Conservation (phyloP, 1,140 invertebrate species). For the Asbolus verrucosus region DNA sequence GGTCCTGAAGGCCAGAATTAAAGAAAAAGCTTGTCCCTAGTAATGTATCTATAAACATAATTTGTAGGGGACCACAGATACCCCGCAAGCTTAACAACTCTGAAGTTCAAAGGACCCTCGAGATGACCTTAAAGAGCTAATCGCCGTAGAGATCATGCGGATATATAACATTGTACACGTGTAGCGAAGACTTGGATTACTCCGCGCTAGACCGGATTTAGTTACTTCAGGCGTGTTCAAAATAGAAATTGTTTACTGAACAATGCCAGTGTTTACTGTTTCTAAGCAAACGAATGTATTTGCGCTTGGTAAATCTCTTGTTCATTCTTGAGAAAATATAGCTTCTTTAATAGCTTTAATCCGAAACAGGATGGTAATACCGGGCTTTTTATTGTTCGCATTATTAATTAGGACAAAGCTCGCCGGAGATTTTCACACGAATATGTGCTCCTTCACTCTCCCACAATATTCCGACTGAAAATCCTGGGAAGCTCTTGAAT, state of each 20-base stretch:
- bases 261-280: slow-evolving; percentile 40
- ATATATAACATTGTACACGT: slow-evolving; percentile 36
- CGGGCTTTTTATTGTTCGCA: slow-evolving; percentile 1
- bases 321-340: slow-evolving; percentile 8
- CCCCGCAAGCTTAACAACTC: slow-evolving; percentile 35
- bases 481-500: not conserved
- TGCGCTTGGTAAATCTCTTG: slow-evolving; percentile 25
- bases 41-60: slow-evolving; percentile 41
- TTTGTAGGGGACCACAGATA: slow-evolving; percentile 36
- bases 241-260: slow-evolving; percentile 46
- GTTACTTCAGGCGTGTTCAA: slow-evolving; percentile 41
- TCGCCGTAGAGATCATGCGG: slow-evolving; percentile 33
- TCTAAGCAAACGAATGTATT: slow-evolving; percentile 40
- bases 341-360: slow-evolving; percentile 11
- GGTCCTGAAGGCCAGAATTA: slow-evolving; percentile 14
- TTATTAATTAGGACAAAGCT: slow-evolving; percentile 3
- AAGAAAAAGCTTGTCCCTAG: slow-evolving; percentile 18
- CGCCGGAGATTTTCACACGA: not conserved
- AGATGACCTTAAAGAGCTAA: slow-evolving; percentile 40
- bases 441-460: not conserved
- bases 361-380: not conserved
- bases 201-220: slow-evolving; percentile 34
- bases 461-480: not conserved
- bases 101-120: slow-evolving; percentile 36
- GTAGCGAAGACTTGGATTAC: slow-evolving; percentile 32